Evolutionary conservation across 2,797 vertebrate species (phyloP), one percentile per base, ranked within the genome.

Genomic region (Sphenopsis melanotis): DNA sequence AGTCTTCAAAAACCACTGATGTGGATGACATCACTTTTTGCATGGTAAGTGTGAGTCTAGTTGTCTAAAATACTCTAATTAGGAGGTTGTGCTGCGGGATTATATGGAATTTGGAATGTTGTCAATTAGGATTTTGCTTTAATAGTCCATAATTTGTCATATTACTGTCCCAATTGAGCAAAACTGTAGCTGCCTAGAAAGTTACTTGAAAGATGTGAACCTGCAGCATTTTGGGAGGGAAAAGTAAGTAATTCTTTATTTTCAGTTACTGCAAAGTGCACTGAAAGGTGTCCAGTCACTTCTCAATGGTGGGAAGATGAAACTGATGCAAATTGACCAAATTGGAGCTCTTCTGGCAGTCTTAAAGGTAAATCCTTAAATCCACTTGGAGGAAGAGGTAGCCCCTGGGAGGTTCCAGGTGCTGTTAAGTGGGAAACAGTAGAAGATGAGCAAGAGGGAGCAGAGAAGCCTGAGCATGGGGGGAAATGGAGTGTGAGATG

Each of bases 241-340:
- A 55, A 29, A 90, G 11, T 15, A 23, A 78, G 3, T 52, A 27
- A 71, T 83, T 85, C 17, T 27, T 46, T 71, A 46, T 14, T 39
- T 88, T 69, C 93, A 99, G 99, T 95, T 99, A 86, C 96, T 99
- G 81, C 99, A 99, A 89, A 98, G 98, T 70, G 98, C 99, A 12
- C 96, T 99, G 93, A 99, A 99, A 96, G 99, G 99, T 27, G 97
- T 99, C 82, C 99, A 99, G 93, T 99, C 97, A 0, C 99, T 99
- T 92, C 97, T 99, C n/a, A 99, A 98, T 6, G 98, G 98, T 23
- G 99, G 98, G 27, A 99, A 99, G 96, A 99, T 99, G 98, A 99
- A 98, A 66, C 97, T 98, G 56, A 96, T 98, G 21, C 98, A 98
- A 9, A 98, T 97, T 2, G 99, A 99, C 79, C 98, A 99, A 71